A percentile compares a stretch with the other conserved stretches of the same genome.
These are phyloP conservation scores for Anthopleura xanthogrammica DNA, from an alignment of 92 coral and sea anemone species.

Conservation along the genomic window DNA sequence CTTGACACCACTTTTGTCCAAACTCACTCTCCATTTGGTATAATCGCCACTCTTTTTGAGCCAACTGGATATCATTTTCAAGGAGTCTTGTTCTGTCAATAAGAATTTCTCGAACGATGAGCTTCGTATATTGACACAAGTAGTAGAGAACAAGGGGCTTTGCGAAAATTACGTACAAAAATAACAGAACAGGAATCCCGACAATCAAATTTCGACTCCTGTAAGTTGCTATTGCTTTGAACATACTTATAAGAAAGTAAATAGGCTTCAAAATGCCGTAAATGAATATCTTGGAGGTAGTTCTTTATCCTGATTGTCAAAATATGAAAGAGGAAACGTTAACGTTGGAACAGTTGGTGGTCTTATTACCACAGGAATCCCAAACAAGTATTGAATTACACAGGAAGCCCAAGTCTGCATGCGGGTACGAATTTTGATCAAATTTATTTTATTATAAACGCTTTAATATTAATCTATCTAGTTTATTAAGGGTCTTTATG, in stretches of 20 bases:
- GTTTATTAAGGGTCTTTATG: too few relatives aligned
- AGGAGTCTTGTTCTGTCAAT: conserved; percentile 37
- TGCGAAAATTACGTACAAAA: conserved; percentile 23
- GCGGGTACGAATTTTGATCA: too few relatives aligned
- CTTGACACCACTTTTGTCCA: conserved; percentile 60
- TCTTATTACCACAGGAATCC: neutral
- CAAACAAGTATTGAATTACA: neutral
- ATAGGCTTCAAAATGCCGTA: neutral
- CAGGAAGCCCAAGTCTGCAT: neutral
- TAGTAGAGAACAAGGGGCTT: conserved; percentile 40
- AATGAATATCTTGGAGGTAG: neutral
- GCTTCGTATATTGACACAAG: conserved; percentile 27
- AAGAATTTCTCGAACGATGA: conserved; percentile 36
- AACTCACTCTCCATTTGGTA: conserved; percentile 55
- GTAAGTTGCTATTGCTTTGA: neutral
- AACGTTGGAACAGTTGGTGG: neutral
- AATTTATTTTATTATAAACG: too few relatives aligned
- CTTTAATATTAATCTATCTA: too few relatives aligned
- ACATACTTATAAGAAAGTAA: neutral
- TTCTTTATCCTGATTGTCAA: too few relatives aligned
- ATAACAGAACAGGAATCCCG: neutral
- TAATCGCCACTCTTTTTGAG: conserved; percentile 62
- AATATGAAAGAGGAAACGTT: too few relatives aligned
- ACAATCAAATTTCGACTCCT: neutral
- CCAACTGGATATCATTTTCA: conserved; percentile 54